These are phyloP conservation scores for Pseudococcus longispinus DNA, from an alignment of 2,888 invertebrate species.

Conservation along the genomic window DNA sequence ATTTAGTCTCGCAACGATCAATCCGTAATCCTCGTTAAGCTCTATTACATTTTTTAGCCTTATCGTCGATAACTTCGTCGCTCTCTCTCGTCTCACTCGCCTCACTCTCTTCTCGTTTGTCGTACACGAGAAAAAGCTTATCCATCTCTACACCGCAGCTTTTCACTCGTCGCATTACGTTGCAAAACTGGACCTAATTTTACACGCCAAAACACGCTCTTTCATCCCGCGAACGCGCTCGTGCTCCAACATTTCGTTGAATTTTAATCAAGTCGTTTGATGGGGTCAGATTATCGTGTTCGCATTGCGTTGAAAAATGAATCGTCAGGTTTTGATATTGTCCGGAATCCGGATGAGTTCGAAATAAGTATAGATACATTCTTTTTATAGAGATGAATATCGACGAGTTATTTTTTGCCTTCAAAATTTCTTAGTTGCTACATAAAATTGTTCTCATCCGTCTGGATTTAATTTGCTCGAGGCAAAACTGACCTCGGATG, in stretches of 20 bases:
- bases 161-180: not conserved
- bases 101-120: not conserved
- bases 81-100: not conserved
- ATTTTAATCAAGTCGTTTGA: conserved; percentile 32
- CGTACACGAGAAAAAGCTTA: not conserved
- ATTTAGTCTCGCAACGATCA: conserved; percentile 44
- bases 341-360: not conserved
- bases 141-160: not conserved
- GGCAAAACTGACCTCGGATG: no score
- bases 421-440: no score
- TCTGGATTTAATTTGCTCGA: no score
- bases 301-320: not conserved
- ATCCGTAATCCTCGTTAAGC: conserved; percentile 41
- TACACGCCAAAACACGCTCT: conserved; percentile 9
- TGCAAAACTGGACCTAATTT: conserved; percentile 17
- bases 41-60: conserved; percentile 37
- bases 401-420: no score
- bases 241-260: conserved; percentile 10
- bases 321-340: not conserved
- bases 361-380: no score
- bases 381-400: no score
- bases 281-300: not conserved
- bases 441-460: no score
- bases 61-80: not conserved
- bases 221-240: conserved; percentile 6